Percentiles rank a stretch among this genome's conserved stretches.
Evolutionary conservation across 2,797 vertebrate species (phyloP).

Genomic region (Lithobates sylvaticus): DNA sequence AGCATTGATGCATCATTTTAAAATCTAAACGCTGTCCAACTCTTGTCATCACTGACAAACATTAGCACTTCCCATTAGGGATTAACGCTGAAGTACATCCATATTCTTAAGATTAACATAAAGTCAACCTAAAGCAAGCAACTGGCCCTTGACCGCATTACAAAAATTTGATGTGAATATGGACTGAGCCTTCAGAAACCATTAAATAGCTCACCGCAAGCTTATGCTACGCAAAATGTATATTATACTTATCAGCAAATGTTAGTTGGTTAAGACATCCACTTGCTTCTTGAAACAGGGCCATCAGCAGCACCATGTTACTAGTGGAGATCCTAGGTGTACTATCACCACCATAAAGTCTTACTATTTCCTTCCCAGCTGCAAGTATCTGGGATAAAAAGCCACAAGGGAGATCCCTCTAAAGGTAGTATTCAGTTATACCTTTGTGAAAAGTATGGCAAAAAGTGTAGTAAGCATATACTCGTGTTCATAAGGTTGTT

Average conservation of each 20-base stretch:
- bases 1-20: slow-evolving; percentile 35
- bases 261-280: not conserved
- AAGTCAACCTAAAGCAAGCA: not conserved
- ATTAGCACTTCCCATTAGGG: not conserved
- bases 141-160: not conserved
- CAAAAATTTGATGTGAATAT: not conserved
- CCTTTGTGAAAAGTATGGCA: no score
- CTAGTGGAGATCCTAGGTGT: no score
- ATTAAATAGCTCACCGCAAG: not conserved
- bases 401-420: no score
- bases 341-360: no score
- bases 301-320: not conserved
- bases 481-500: no score
- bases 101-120: not conserved
- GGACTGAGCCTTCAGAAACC: no score
- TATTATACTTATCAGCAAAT: not conserved
- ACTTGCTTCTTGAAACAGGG: not conserved
- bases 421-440: no score
- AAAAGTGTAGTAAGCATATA: no score
- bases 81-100: not conserved
- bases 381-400: no score
- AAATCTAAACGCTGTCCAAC: slow-evolving; percentile 13
- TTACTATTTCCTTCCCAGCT: no score
- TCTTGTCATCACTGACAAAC: slow-evolving; percentile 21
- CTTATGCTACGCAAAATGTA: not conserved